Evolutionary conservation across 2,888 invertebrate species (phyloP).

Genomic region (Drosophila barbarae): DNA sequence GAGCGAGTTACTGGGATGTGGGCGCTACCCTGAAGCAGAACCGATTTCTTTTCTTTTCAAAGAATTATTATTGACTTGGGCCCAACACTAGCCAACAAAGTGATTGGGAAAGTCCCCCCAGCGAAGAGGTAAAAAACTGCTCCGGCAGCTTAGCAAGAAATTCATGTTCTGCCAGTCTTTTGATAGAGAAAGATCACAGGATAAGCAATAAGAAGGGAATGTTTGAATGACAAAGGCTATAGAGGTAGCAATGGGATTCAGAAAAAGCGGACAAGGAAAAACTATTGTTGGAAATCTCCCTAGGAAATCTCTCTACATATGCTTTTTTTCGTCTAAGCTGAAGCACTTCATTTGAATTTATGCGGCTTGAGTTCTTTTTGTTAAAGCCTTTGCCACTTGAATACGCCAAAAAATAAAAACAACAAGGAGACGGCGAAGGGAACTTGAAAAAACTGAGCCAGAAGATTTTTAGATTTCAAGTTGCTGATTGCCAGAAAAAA

Average conservation of each 20-base stretch:
- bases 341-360: constrained; percentile 73
- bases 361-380: constrained; percentile 48
- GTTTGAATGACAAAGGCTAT: constrained; percentile 33
- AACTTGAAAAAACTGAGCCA: constrained; percentile 15
- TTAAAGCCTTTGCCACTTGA: constrained; percentile 51
- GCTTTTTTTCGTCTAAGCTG: constrained; percentile 15
- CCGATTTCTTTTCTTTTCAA: constrained; percentile 25
- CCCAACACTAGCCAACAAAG: constrained; percentile 21
- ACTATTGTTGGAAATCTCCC: constrained; percentile 48
- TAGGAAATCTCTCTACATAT: constrained; percentile 30
- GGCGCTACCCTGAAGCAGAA: constrained; percentile 14
- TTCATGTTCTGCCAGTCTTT: constrained; percentile 26
- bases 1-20: constrained; percentile 52
- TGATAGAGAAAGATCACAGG: constrained; percentile 27
- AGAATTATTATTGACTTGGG: constrained; percentile 38
- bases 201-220: constrained; percentile 19
- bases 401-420: constrained; percentile 35
- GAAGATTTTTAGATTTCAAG: constrained; percentile 52
- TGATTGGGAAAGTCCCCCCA: constrained; percentile 7
- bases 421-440: not conserved
- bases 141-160: constrained; percentile 23
- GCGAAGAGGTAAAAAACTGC: not conserved
- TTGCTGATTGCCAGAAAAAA: constrained; percentile 50
- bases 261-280: constrained; percentile 34
- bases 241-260: constrained; percentile 17